A percentile compares a stretch with the other conserved stretches of the same genome.
Evolutionary conservation across 2,113 vertebrate genomes (phyloP).

Genomic region (Anoplopoma fimbria): DNA sequence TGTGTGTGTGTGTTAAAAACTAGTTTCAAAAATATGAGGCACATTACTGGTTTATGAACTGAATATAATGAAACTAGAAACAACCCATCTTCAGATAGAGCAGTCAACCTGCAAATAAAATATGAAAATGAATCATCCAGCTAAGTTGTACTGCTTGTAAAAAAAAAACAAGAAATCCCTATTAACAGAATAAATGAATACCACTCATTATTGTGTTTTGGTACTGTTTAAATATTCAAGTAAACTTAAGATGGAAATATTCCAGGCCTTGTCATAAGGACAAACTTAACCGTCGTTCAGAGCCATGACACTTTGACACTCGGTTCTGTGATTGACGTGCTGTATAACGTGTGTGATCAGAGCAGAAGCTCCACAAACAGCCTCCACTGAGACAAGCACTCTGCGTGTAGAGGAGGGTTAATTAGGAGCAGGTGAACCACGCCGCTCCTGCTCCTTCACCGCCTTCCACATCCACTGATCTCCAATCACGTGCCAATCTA

Average conservation of each 20-base stretch:
- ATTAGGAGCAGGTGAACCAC: conserved; percentile 58
- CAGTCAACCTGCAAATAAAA: too few species aligned
- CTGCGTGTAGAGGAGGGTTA: conserved; percentile 39
- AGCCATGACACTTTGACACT: not conserved
- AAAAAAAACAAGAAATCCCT: too few species aligned
- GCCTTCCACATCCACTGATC: conserved; percentile 37
- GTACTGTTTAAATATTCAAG: not conserved
- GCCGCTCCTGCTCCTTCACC: not conserved
- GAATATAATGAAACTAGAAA: too few species aligned
- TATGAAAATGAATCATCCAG: too few species aligned
- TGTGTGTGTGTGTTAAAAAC: too few species aligned
- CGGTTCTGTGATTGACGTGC: conserved; percentile 8
- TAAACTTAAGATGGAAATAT: not conserved
- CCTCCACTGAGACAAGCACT: conserved; percentile 24
- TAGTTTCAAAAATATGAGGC: too few species aligned
- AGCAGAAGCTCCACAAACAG: conserved; percentile 17
- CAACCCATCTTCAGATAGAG: too few species aligned
- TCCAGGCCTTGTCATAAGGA: not conserved
- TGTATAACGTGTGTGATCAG: conserved; percentile 9
- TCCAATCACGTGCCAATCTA: conserved; percentile 40
- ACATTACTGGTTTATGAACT: too few species aligned
- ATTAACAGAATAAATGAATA: not conserved
- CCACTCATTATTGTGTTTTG: not conserved
- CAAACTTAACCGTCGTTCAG: not conserved
- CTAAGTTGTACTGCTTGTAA: too few species aligned